Percentiles rank a stretch among this genome's conserved stretches.
Conservation (phyloP, 23 tunicate genomes). For the Phallusia fumigata region DNA sequence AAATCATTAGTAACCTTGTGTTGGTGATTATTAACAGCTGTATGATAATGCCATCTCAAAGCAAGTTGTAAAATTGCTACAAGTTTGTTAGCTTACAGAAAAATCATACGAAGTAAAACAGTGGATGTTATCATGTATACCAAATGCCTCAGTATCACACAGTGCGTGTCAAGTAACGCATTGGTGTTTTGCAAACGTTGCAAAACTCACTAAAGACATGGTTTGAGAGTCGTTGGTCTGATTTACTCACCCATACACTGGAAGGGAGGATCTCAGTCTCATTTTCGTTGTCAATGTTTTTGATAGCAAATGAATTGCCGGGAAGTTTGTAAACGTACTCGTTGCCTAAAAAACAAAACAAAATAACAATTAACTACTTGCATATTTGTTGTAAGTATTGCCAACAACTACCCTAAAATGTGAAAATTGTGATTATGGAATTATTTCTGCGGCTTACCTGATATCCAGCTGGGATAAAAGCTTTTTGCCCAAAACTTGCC, state of each 20-base stretch:
- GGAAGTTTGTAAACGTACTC: conserved; percentile 16
- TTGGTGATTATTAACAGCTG: too few relatives aligned
- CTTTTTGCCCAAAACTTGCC: conserved; percentile 53
- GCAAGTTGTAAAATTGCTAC: too few relatives aligned
- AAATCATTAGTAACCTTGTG: too few relatives aligned
- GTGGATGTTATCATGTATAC: too few relatives aligned
- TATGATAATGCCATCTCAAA: too few relatives aligned
- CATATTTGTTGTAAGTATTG: too few relatives aligned
- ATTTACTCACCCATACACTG: conserved; percentile 9
- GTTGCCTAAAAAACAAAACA: background rate
- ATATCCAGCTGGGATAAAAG: conserved; percentile 66
- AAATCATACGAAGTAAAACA: too few relatives aligned
- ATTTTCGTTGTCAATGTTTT: conserved; percentile 27
- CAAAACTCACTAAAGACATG: background rate
- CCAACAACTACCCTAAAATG: too few relatives aligned
- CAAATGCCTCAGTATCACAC: too few relatives aligned
- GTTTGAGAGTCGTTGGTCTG: background rate
- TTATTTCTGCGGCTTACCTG: conserved; percentile 34
- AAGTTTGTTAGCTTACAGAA: too few relatives aligned
- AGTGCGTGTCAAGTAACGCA: background rate
- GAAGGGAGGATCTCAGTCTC: conserved; percentile 4
- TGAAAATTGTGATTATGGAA: too few relatives aligned
- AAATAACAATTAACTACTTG: background rate
- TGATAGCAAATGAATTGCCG: conserved; percentile 6
- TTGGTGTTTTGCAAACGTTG: background rate